Evolutionary conservation across 2,797 vertebrate genomes (phyloP).

Genomic region (Poecilia velifera): DNA sequence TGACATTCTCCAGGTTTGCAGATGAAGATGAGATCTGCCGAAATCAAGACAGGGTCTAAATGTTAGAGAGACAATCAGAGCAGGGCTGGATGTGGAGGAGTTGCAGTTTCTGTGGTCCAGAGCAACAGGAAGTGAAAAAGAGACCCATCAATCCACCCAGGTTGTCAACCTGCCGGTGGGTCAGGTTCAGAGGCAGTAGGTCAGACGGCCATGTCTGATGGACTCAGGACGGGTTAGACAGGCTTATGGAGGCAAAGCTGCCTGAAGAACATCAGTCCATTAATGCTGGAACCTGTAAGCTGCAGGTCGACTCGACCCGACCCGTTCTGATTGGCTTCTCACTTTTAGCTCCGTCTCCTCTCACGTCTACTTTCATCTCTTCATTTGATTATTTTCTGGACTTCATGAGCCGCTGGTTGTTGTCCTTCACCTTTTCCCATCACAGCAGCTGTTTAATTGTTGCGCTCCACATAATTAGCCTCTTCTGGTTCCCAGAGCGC

Average conservation of each 20-base stretch:
- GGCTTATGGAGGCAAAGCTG: constrained; percentile 46
- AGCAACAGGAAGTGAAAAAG: not conserved
- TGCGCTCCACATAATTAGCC: not conserved
- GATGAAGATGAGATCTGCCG: not conserved
- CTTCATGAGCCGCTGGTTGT: not conserved
- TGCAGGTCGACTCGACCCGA: constrained; percentile 2
- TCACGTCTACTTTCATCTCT: not conserved
- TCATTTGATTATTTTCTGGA: not conserved
- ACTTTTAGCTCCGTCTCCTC: not conserved
- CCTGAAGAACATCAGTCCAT: constrained; percentile 36
- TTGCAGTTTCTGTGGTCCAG: not conserved
- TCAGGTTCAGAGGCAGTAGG: not conserved
- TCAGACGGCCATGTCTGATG: constrained; percentile 32
- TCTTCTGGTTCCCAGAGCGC: not conserved
- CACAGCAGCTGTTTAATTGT: constrained; percentile 4
- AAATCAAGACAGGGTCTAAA: not conserved
- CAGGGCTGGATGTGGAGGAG: not conserved
- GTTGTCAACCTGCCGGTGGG: too few relatives aligned
- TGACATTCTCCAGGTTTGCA: not conserved
- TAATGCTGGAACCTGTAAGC: constrained; percentile 46
- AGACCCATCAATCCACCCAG: not conserved
- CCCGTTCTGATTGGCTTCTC: constrained; percentile 1
- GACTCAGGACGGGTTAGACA: constrained; percentile 32
- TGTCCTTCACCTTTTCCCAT: not conserved
- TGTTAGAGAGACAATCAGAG: not conserved